These are phyloP conservation scores for Rhimphoctona megacephalus DNA, from an alignment of 2,888 invertebrate genomes.

Conservation along the genomic window DNA sequence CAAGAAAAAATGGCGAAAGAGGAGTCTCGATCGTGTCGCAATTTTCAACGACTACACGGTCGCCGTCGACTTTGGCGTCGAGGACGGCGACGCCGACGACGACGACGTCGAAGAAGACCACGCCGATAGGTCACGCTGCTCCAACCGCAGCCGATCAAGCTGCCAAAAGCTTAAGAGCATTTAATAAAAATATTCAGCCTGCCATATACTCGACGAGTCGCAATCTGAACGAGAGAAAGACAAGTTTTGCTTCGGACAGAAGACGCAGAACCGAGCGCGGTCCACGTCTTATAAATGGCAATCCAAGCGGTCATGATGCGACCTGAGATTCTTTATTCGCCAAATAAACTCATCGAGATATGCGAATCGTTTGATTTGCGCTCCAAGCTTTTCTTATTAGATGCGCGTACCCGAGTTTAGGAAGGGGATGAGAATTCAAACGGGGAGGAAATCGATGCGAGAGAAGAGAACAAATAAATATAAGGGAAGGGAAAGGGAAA, in stretches of 20 bases:
- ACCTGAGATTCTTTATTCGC: slow-evolving; percentile 52
- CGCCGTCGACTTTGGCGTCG: slow-evolving; percentile 4
- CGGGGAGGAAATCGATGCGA: background rate
- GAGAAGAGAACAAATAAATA: slow-evolving; percentile 1
- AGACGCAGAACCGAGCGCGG: slow-evolving; percentile 59
- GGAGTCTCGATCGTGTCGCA: slow-evolving; percentile 28
- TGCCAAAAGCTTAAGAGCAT: slow-evolving; percentile 46
- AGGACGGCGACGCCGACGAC: slow-evolving; percentile 42
- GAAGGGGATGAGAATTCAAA: background rate
- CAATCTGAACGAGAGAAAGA: slow-evolving; percentile 52
- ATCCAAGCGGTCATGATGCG: slow-evolving; percentile 60
- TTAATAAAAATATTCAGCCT: slow-evolving; percentile 48
- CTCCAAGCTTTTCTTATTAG: slow-evolving; percentile 45
- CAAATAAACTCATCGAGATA: slow-evolving; percentile 10
- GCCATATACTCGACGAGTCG: slow-evolving; percentile 56
- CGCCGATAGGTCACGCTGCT: slow-evolving; percentile 51
- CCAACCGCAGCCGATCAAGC: slow-evolving; percentile 43
- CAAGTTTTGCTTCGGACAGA: slow-evolving; percentile 42
- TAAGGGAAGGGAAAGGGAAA: background rate
- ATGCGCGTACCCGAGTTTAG: slow-evolving; percentile 10
- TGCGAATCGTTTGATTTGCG: slow-evolving; percentile 26
- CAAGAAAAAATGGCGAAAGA: background rate
- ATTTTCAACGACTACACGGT: slow-evolving; percentile 37
- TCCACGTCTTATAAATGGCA: slow-evolving; percentile 63
- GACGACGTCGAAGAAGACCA: slow-evolving; percentile 57